Conservation (phyloP, 2,888 invertebrate genomes). For the Sepioteuthis lessoniana region DNA sequence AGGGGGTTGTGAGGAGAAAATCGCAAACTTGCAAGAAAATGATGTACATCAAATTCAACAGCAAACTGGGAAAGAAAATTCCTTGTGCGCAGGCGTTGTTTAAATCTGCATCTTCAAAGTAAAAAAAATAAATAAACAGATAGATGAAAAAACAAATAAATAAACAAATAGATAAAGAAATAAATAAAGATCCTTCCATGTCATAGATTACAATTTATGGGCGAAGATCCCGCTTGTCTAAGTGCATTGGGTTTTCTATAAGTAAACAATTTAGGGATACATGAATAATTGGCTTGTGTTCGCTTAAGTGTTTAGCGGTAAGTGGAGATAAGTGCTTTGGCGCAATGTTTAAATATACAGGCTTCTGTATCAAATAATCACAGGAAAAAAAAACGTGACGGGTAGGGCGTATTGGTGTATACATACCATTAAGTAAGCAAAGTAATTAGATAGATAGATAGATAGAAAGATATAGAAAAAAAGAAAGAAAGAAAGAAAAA, state of each 20-base stretch:
- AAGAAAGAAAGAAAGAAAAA: too few relatives aligned
- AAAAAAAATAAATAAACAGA: not conserved
- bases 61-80: not conserved
- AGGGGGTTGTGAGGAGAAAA: not conserved
- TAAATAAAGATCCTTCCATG: not conserved
- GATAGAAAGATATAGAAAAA: too few relatives aligned
- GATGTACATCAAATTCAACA: not conserved
- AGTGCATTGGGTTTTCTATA: not conserved
- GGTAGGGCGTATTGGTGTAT: not conserved
- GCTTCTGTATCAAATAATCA: not conserved
- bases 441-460: not conserved
- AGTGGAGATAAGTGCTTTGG: not conserved
- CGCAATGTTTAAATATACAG: not conserved
- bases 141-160: too few relatives aligned
- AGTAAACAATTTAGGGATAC: not conserved
- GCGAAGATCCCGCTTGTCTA: not conserved
- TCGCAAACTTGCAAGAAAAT: not conserved
- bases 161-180: not conserved
- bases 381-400: too few relatives aligned
- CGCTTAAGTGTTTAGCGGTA: not conserved
- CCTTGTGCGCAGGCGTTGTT: not conserved
- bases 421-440: not conserved
- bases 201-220: not conserved
- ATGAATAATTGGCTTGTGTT: not conserved
- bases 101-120: too few relatives aligned